Base-by-base conservation (phyloP, 2,113 vertebrate genomes). In the Maccullochella peelii region DNA sequence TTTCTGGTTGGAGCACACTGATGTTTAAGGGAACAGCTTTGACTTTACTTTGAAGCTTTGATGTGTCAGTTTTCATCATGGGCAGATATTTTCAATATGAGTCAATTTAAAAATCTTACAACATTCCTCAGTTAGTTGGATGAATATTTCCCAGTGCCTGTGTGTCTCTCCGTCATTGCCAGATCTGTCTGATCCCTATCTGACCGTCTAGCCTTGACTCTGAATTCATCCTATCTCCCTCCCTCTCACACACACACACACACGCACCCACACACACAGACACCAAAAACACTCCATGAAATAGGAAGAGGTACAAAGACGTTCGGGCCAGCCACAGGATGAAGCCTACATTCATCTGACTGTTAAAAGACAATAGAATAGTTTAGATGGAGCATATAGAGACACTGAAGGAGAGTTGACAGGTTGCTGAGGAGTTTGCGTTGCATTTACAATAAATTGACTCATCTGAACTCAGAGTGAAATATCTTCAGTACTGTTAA, bases 131-230 rank as follows among this genome's bases (percentile, higher is more conserved):
- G 59, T 42, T 8, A 27, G 69, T 11, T 11, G 12, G 44, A 66
- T 63, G 68, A 62, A n/a, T 69, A 18, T 55, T 54, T 85, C 66
- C 66, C 71, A 74, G 75, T 78, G 84, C 69, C 79, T 75, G 79
- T 77, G 73, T 80, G 89, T 85, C 75, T 44, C 70, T 68, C 42
- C 73, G 91, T 82, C 87, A 88, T 9, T 89, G 85, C 91, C 87
- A 92, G 85, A 89, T 91, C 88, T 86, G 62, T 21, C 73, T 74
- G 94, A 95, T 95, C 90, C 88, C 88, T 93, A 95, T 95, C 94
- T 93, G 58, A 65, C 55, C 54, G 93, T 95, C 94, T 94, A 90
- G 90, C 74, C 90, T 89, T 83, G 76, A 75, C 87, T 90, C 86
- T 83, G 80, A 85, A 90, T 87, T 81, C 73, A 77, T 80, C 78